These are phyloP conservation scores for Osmoderma eremita DNA, from an alignment of 2,888 invertebrate genomes.

Conservation along the genomic window DNA sequence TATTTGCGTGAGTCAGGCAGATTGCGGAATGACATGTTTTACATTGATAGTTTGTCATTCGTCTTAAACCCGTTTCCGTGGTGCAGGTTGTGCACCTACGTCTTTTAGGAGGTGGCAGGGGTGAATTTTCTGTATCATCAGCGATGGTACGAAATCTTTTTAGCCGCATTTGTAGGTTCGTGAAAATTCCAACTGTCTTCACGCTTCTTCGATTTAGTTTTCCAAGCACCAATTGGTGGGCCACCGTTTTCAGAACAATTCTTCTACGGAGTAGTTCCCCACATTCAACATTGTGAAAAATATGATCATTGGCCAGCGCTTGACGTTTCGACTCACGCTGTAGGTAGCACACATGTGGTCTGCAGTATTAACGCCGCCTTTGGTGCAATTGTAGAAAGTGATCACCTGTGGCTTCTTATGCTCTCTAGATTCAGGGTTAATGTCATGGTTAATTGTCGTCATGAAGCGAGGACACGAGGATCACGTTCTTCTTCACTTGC, in stretches of 20 bases:
- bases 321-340: constrained; percentile 7
- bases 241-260: constrained; percentile 3
- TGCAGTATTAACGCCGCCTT: constrained; percentile 4
- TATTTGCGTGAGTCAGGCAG: constrained; percentile 17
- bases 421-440: constrained; percentile 18
- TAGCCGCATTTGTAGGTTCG: constrained; percentile 14
- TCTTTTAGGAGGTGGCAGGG: constrained; percentile 20
- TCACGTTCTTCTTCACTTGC: constrained; percentile 23
- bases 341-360: constrained; percentile 4
- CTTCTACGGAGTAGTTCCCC: constrained; percentile 6
- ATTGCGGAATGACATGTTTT: constrained; percentile 22
- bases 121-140: constrained; percentile 19
- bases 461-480: constrained; percentile 30
- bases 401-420: constrained; percentile 6
- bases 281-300: constrained; percentile 5
- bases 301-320: constrained; percentile 15
- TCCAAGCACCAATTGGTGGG: constrained; percentile 20
- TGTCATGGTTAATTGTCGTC: constrained; percentile 24
- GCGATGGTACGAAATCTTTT: constrained; percentile 22
- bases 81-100: constrained; percentile 24
- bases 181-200: constrained; percentile 24
- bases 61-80: constrained; percentile 19
- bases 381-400: constrained; percentile 19
- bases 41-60: constrained; percentile 30
- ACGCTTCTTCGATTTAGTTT: constrained; percentile 23